Evolutionary conservation across 2,113 vertebrate species (phyloP).

Genomic region (Sebastes schlegelii): DNA sequence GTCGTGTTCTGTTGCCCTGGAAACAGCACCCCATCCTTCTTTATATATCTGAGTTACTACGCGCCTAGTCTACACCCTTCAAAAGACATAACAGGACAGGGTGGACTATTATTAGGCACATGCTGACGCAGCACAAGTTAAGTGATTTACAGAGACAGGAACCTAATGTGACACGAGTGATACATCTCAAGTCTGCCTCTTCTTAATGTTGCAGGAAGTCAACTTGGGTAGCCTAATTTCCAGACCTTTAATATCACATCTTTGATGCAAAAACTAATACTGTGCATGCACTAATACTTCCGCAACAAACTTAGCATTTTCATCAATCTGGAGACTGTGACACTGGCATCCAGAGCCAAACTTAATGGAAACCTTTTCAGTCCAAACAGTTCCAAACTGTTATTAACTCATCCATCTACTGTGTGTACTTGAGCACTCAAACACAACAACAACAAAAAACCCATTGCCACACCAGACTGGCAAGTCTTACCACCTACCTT

Average conservation of each 20-base stretch:
- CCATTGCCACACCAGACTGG: not conserved
- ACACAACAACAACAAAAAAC: slow-evolving; percentile 8
- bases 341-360: not conserved
- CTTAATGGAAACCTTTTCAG: not conserved
- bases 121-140: slow-evolving; percentile 63
- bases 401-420: not conserved
- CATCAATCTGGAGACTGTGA: not conserved
- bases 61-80: slow-evolving; percentile 34
- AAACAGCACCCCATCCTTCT: slow-evolving; percentile 52
- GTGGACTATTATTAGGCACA: slow-evolving; percentile 68
- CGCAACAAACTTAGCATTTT: not conserved
- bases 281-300: not conserved
- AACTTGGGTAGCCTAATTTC: not conserved
- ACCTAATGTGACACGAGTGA: slow-evolving; percentile 62
- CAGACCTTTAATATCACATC: slow-evolving; percentile 13
- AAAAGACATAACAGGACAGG: slow-evolving; percentile 51
- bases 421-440: not conserved
- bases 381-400: not conserved
- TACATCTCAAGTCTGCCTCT: slow-evolving; percentile 56
- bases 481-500: slow-evolving; percentile 84
- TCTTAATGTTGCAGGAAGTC: slow-evolving; percentile 62
- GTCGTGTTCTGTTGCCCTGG: slow-evolving; percentile 46
- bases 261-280: not conserved
- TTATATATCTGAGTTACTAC: slow-evolving; percentile 29
- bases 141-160: slow-evolving; percentile 66